Evolutionary conservation across 1,140 invertebrate species (phyloP).

Genomic region (Cyphomyrmex costatus): DNA sequence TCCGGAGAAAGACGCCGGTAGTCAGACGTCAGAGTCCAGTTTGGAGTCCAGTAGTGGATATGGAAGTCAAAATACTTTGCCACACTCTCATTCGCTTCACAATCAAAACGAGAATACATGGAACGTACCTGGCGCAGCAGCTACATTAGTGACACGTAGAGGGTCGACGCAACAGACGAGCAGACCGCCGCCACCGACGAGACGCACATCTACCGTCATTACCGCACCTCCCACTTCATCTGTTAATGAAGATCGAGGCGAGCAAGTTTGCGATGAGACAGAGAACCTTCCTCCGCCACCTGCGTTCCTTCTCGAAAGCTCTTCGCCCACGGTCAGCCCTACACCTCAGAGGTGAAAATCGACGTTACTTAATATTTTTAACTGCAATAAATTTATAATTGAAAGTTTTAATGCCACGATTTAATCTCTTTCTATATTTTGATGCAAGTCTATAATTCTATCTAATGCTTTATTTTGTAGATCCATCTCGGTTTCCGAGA

Average conservation of each 20-base stretch:
- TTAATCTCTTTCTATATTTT: background rate
- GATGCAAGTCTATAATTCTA: background rate
- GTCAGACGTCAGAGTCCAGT: constrained; percentile 90
- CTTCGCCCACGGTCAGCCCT: constrained; percentile 83
- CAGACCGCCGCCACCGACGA: constrained; percentile 91
- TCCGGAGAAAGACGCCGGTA: constrained; percentile 88
- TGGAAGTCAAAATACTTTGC: constrained; percentile 91
- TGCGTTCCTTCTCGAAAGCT: constrained; percentile 92
- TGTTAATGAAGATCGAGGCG: constrained; percentile 74
- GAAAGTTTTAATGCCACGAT: background rate
- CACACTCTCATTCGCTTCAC: constrained; percentile 81
- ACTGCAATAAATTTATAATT: background rate
- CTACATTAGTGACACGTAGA: constrained; percentile 85
- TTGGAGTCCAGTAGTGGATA: constrained; percentile 93
- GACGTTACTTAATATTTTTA: background rate
- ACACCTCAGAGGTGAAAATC: constrained; percentile 78
- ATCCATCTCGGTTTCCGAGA: constrained; percentile 91
- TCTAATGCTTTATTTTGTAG: constrained; percentile 70
- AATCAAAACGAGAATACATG: constrained; percentile 81
- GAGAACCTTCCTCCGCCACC: constrained; percentile 94
- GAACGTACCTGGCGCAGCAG: constrained; percentile 75
- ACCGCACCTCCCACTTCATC: constrained; percentile 69
- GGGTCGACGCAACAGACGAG: constrained; percentile 89
- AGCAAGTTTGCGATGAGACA: constrained; percentile 82
- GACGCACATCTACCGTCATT: constrained; percentile 93